A percentile compares a stretch with the other conserved stretches of the same genome.
phyloP scores from a whole-genome alignment of 2,888 invertebrate species.

The Drosophila subsilvestris region DNA sequence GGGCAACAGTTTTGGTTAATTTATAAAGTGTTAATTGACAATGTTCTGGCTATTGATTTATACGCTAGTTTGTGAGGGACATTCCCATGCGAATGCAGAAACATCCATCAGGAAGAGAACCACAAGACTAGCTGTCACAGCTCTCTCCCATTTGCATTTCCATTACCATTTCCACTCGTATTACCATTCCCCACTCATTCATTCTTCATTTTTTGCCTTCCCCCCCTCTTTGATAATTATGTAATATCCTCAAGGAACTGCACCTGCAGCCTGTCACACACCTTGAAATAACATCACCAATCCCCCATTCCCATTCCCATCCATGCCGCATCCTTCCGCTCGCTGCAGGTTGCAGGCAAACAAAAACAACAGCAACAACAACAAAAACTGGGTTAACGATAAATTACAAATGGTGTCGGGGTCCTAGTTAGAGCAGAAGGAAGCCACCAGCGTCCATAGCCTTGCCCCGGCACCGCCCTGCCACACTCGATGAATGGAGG shows the following conservation, averaged over 20 bases:
- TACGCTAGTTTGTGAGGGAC: not conserved
- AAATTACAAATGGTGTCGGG: slow-evolving; percentile 72
- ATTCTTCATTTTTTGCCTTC: slow-evolving; percentile 1
- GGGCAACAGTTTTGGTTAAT: slow-evolving; percentile 8
- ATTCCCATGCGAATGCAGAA: not conserved
- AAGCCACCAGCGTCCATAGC: slow-evolving; percentile 17
- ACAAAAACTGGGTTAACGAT: slow-evolving; percentile 75
- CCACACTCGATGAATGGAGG: slow-evolving; percentile 45
- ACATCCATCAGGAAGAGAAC: slow-evolving; percentile 2
- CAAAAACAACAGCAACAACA: not conserved
- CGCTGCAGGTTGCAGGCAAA: slow-evolving; percentile 24
- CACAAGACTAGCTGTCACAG: slow-evolving; percentile 11
- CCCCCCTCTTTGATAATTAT: slow-evolving; percentile 34
- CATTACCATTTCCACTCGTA: not conserved
- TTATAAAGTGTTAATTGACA: slow-evolving; percentile 60
- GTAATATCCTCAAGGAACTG: slow-evolving; percentile 39
- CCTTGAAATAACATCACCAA: slow-evolving; percentile 2
- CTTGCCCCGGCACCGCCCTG: slow-evolving; percentile 10
- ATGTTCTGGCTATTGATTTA: slow-evolving; percentile 18
- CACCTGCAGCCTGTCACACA: slow-evolving; percentile 40
- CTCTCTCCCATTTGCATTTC: not conserved
- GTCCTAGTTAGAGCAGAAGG: slow-evolving; percentile 71
- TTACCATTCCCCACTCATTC: slow-evolving; percentile 1
- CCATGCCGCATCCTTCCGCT: slow-evolving; percentile 7
- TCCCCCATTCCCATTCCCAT: not conserved